phyloP scores from a whole-genome alignment of 2,797 vertebrate species.

The Pelodytes ibericus region DNA sequence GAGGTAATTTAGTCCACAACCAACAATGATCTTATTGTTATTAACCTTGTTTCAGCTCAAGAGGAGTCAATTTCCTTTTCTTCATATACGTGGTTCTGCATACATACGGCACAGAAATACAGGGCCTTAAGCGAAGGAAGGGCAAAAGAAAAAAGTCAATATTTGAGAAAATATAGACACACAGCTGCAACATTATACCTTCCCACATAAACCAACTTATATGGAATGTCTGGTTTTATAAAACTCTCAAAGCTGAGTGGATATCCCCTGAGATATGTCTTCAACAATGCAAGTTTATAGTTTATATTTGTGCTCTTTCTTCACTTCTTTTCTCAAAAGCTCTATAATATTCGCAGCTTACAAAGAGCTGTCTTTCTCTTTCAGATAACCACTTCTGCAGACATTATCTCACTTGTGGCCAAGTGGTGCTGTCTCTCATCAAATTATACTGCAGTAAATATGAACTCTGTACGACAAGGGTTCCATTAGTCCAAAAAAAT shows the following conservation, averaged over 20 bases:
- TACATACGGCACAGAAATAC: background rate
- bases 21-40: too few relatives aligned
- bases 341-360: background rate
- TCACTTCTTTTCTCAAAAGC: background rate
- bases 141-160: too few relatives aligned
- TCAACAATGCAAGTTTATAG: background rate
- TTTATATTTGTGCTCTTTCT: background rate
- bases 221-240: background rate
- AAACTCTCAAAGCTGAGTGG: background rate
- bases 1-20: too few relatives aligned
- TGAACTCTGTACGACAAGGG: background rate
- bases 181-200: background rate
- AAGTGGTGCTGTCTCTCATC: background rate
- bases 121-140: background rate
- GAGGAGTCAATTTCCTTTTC: too few relatives aligned
- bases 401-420: background rate
- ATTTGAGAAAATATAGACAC: background rate
- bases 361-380: background rate
- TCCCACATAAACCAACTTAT: background rate
- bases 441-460: background rate
- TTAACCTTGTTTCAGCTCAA: too few relatives aligned
- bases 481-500: background rate
- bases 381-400: background rate
- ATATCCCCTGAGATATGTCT: conserved; percentile 4
- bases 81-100: too few relatives aligned